Evolutionary conservation across 1,140 invertebrate species (phyloP), one percentile per base, ranked within the genome.

Genomic region (Myzus persicae): DNA sequence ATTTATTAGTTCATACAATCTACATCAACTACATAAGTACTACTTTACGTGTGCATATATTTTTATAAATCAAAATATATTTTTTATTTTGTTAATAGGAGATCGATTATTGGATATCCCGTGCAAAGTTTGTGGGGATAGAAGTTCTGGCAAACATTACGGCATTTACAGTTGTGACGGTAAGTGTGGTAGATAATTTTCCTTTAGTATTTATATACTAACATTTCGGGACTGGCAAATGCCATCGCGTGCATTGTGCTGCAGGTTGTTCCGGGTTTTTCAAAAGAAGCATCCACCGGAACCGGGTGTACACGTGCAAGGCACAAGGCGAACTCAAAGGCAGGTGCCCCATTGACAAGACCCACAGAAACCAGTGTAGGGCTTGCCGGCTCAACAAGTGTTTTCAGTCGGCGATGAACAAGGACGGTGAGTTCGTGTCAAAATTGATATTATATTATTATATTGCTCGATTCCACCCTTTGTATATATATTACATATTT

Each of bases 331-430:
- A 98, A 94, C 96, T 98, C 95, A 99, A 99, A 95, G 98, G 98
- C 93, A 96, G 97, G 93, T 99, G 99, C 95, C 98, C 98, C 9
- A 98, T 99, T 91, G 98, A 99, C 96, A 99, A 99, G 96, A 99
- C 98, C 0, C 98, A 99, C 95, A 96, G 99, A 76, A 99, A 99
- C 96, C 98, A 99, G 96, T 99, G 99, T 95, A 96, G 99, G 92
- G 98, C 99, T 94, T 99, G 99, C 95, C 96, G 99, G 88, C 96
- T 99, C 42, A 98, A 98, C 94, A 99, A 99, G 96, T 99, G 99
- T 95, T 98, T 99, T 95, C 98, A 99, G 95, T 98, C 98, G 81
- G 98, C 98, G 94, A 99, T 99, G 99, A 99, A 99, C 95, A 99
- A 99, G 96, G 99, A 99, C 96, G 99, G 99, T 99, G 96, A 98